Base-by-base conservation (phyloP, 2,113 vertebrate genomes). In the Chaetorhynchus papuensis region DNA sequence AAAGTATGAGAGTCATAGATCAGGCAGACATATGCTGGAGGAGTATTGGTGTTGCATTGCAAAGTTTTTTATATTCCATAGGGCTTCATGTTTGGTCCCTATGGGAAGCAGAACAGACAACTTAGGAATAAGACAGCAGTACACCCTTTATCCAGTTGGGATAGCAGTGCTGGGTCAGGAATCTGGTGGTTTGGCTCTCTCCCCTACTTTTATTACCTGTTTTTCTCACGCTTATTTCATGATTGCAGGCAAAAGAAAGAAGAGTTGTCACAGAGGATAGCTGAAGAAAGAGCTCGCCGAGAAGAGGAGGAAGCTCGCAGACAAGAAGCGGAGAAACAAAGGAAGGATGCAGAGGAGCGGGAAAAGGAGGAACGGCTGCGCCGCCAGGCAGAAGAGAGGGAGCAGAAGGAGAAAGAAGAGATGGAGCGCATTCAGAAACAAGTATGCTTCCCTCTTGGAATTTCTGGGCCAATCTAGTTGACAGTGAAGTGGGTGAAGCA, bases 191-290 rank as follows among this genome's bases (percentile, higher is more conserved):
- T 61, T 81, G 26, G 26, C 11, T 1, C 26, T 41, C 23, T 33
- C 3, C 20, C 9, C 6, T 15, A 7, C 7, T 66, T 47, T 57
- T 78, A 59, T 35, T 18, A 2, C 10, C 35, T 59, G 7, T 20
- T 42, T 68, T 49, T 66, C 39, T 87, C 35, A 60, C 9, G 7
- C n/a, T 50, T 41, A 8, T 85, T 72, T 79, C 49, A 31, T 47
- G 47, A 56, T 63, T 87, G 50, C 95, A 99, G 99, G 86, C 97
- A 98, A 76, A 98, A 99, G 63, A 98, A 96, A 96, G 99, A 99
- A 90, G 99, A 99, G 91, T 83, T 99, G 88, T 98, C 98, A 12
- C 99, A 98, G 95, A 98, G 95, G 97, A 98, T 98, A 95, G 98
- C 98, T 3, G 98, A 99, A 89, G 99, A 99, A 95, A 95, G 98